Evolutionary conservation across 2,888 invertebrate species (phyloP), one percentile per base, ranked within the genome.

Genomic region (Abrostola triplasia): DNA sequence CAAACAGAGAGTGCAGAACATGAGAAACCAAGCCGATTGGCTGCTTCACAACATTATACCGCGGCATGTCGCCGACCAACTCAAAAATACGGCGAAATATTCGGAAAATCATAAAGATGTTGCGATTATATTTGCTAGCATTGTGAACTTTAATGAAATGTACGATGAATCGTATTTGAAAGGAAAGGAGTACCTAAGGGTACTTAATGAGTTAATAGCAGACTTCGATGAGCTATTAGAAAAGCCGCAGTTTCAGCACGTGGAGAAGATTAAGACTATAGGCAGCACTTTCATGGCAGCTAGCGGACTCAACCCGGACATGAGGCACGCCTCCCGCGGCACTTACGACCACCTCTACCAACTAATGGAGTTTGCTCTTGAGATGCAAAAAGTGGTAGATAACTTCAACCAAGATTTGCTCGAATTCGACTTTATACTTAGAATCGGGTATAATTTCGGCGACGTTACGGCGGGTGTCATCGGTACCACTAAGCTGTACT

Each of bases 261-360:
- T 99, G 6, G 99, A 99, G 88, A 99, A 99, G 92, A 99, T 99
- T 73, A 99, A 99, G 91, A 99, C 99, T 0, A 99, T 99, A 69
- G 98, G 98, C 6, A 98, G 98, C 75, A 98, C 99, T 0, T 99
- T 99, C 84, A 99, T 99, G 99, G 99, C 99, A 0, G 99, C 99
- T 0, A 98, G 98, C 66, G 99, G 99, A 0, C 94, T 99, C 63
- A 98, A 99, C 91, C 98, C 98, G 0, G 95, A 96, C 65, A 95
- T 97, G 79, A 95, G 98, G 5, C 95, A 96, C 35, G 94, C 96
- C 50, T 97, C 97, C 73, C 94, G 96, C 35, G 96, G 96, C 74
- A 96, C 97, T 1, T 92, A 97, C 84, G 96, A 97, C 38, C 98
- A 98, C 86, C 92, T 98, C n/a, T 96, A 96, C 84, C 97, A 98